Evolutionary conservation across 2,888 invertebrate genomes (phyloP).

Genomic region (Gymnosoma rotundatum): DNA sequence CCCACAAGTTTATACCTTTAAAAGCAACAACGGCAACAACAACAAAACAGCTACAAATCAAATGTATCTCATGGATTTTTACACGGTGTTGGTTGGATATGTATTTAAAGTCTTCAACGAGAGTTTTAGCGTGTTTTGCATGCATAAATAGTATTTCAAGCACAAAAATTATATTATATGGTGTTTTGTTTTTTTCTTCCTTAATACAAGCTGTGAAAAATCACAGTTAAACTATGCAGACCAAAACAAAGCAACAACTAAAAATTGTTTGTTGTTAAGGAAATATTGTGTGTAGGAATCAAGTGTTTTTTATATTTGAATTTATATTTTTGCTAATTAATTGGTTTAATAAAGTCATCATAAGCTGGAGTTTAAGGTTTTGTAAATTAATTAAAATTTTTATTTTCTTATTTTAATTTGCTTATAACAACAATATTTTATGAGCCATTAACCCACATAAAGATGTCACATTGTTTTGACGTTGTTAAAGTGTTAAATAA

Average conservation of each 20-base stretch:
- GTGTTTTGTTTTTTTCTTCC: slow-evolving; percentile 15
- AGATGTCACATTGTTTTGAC: slow-evolving; percentile 65
- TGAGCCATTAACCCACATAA: slow-evolving; percentile 68
- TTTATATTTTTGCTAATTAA: slow-evolving; percentile 69
- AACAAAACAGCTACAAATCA: not conserved
- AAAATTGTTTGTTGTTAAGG: not conserved
- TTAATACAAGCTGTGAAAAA: slow-evolving; percentile 69
- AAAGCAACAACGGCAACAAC: not conserved
- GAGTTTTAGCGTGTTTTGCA: slow-evolving; percentile 71
- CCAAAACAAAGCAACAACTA: slow-evolving; percentile 1
- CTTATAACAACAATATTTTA: slow-evolving; percentile 58
- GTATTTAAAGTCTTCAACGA: slow-evolving; percentile 35
- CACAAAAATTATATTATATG: slow-evolving; percentile 5
- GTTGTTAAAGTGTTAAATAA: slow-evolving; percentile 46
- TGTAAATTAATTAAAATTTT: slow-evolving; percentile 66
- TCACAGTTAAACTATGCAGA: slow-evolving; percentile 63
- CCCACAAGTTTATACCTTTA: slow-evolving; percentile 29
- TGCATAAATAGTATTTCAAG: slow-evolving; percentile 68
- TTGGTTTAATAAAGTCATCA: slow-evolving; percentile 70
- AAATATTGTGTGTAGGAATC: slow-evolving; percentile 43
- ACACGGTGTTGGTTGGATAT: slow-evolving; percentile 8
- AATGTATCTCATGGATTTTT: slow-evolving; percentile 27
- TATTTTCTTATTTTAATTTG: slow-evolving; percentile 1
- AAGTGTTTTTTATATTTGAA: slow-evolving; percentile 55
- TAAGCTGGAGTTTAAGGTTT: slow-evolving; percentile 60